These are phyloP conservation scores for Chrysotoxum bicinctum DNA, from an alignment of 2,888 invertebrate genomes.

Conservation along the genomic window DNA sequence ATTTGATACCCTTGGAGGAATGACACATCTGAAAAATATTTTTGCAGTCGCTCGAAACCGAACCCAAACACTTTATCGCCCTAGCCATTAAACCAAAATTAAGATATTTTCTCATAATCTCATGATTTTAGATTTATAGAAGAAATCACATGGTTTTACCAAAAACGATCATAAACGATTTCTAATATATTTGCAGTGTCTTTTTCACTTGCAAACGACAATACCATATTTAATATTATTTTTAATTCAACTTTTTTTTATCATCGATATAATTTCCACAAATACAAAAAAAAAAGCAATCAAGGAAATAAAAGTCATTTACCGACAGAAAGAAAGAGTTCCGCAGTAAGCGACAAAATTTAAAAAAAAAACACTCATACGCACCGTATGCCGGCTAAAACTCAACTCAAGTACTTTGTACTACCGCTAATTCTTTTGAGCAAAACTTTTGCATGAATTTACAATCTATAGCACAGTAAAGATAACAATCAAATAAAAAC, in stretches of 20 bases:
- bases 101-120: too few species aligned
- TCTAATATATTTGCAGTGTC: neutral
- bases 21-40: too few species aligned
- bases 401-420: conserved; percentile 26
- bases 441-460: conserved; percentile 2
- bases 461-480: conserved; percentile 43
- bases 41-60: too few species aligned
- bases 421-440: conserved; percentile 13
- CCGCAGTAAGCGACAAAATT: neutral
- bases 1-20: too few species aligned
- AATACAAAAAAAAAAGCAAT: neutral
- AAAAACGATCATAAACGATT: too few species aligned
- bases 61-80: too few species aligned
- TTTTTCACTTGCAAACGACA: neutral
- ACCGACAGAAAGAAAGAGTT: neutral
- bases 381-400: conserved; percentile 51
- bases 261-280: neutral
- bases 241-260: neutral
- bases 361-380: conserved; percentile 51
- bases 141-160: too few species aligned
- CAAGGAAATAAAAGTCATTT: neutral
- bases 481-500: conserved; percentile 30
- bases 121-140: too few species aligned
- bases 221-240: neutral
- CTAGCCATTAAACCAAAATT: too few species aligned